Percentiles rank a stretch among this genome's conserved stretches.
These are phyloP conservation scores for Melitaea athalia DNA, from an alignment of 2,888 invertebrate genomes.

Conservation along the genomic window DNA sequence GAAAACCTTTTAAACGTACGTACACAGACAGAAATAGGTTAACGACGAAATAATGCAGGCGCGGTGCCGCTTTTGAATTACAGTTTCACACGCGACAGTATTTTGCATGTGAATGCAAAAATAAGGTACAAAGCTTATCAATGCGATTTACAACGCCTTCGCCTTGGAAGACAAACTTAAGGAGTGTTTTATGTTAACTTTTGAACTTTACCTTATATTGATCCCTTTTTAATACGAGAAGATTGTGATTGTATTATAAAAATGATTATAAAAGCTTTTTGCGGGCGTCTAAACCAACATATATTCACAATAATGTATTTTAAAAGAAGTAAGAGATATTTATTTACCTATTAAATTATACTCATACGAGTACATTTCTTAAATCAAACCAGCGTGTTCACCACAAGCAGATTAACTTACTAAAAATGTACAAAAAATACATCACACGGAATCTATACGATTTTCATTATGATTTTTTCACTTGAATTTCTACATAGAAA, in stretches of 20 bases:
- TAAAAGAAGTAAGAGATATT: too few species aligned
- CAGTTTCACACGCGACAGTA: conserved; percentile 36
- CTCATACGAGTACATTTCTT: too few species aligned
- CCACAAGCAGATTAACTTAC: too few species aligned
- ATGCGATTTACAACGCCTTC: conserved; percentile 16
- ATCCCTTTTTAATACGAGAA: neutral
- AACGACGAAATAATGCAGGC: conserved; percentile 44
- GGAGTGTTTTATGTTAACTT: neutral
- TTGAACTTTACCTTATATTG: neutral
- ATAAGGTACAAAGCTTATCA: conserved; percentile 21
- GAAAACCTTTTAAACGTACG: conserved; percentile 22
- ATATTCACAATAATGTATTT: too few species aligned
- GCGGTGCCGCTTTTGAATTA: conserved; percentile 33
- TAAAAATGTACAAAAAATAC: too few species aligned
- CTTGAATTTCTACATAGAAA: too few species aligned
- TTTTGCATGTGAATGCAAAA: conserved; percentile 35
- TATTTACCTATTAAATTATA: too few species aligned
- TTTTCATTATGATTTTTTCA: too few species aligned
- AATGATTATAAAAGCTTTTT: too few species aligned
- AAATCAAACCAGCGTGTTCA: too few species aligned
- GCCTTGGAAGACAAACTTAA: neutral
- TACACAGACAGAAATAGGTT: conserved; percentile 41
- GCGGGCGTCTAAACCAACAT: too few species aligned
- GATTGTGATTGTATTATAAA: neutral
- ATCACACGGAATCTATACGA: too few species aligned